Evolutionary conservation across 2,113 vertebrate genomes (phyloP).

Genomic region (Xenopus borealis): DNA sequence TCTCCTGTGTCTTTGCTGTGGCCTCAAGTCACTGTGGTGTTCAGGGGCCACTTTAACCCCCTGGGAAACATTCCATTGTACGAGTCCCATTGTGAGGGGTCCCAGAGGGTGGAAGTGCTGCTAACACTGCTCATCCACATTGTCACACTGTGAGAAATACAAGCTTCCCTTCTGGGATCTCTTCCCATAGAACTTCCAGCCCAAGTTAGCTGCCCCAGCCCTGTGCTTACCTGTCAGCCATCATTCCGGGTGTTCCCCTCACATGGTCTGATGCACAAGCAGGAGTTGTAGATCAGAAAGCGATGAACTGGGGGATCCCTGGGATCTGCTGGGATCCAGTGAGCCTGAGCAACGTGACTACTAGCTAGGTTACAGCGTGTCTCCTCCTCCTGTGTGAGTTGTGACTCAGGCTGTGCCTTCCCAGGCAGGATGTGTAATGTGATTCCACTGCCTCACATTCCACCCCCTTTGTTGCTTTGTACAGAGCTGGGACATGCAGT

Average conservation of each 20-base stretch:
- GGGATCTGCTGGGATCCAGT: conserved; percentile 20
- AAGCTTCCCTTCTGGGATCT: too few species aligned
- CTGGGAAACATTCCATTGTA: too few species aligned
- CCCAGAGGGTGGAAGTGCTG: not conserved
- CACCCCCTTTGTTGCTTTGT: conserved; percentile 31
- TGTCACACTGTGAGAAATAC: not conserved
- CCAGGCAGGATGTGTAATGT: conserved; percentile 45
- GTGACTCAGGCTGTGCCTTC: conserved; percentile 35
- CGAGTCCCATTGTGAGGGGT: too few species aligned
- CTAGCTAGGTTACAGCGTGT: not conserved
- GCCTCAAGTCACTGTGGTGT: too few species aligned
- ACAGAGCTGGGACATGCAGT: conserved; percentile 38
- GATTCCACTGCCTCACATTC: conserved; percentile 34
- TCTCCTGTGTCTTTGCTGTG: too few species aligned
- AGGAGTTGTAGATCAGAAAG: not conserved
- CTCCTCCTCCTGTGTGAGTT: not conserved
- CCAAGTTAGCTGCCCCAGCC: not conserved
- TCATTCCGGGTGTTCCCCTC: conserved; percentile 9
- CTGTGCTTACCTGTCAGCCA: conserved; percentile 36
- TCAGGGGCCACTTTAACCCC: too few species aligned
- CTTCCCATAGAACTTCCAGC: not conserved
- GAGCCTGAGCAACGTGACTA: conserved; percentile 11
- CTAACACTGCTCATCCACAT: not conserved
- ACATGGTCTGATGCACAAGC: conserved; percentile 24
- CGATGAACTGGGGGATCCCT: not conserved